A percentile compares a stretch with the other conserved stretches of the same genome.
Conservation (phyloP, 2,888 invertebrate genomes). For the Biston betularia region DNA sequence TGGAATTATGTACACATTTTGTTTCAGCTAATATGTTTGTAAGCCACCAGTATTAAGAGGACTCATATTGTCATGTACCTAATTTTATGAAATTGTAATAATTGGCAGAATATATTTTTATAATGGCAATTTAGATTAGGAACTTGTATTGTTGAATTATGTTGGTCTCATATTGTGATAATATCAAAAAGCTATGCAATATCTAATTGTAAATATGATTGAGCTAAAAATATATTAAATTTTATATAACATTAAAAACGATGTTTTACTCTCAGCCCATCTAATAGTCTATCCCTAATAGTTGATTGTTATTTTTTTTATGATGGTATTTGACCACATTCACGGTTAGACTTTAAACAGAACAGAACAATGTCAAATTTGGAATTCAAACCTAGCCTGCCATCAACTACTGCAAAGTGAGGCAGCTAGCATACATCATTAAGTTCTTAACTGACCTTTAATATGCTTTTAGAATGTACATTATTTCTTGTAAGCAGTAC, state of each 20-base stretch:
- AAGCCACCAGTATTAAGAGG: constrained; percentile 31
- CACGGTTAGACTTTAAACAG: too few relatives aligned
- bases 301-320: too few relatives aligned
- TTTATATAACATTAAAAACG: not conserved
- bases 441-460: too few relatives aligned
- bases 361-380: too few relatives aligned
- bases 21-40: constrained; percentile 4
- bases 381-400: too few relatives aligned
- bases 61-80: not conserved
- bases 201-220: constrained; percentile 31
- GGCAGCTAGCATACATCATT: too few relatives aligned
- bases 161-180: constrained; percentile 80
- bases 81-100: constrained; percentile 18
- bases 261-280: too few relatives aligned
- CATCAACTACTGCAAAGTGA: too few relatives aligned
- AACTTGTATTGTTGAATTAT: constrained; percentile 51
- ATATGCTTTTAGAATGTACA: too few relatives aligned
- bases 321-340: too few relatives aligned
- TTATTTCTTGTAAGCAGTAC: too few relatives aligned
- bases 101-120: constrained; percentile 25
- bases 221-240: constrained; percentile 27
- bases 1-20: not conserved
- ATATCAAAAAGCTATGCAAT: constrained; percentile 42
- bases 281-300: too few relatives aligned
- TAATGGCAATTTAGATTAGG: constrained; percentile 31